A percentile compares a stretch with the other conserved stretches of the same genome.
Evolutionary conservation across 2,888 invertebrate species (phyloP).

Genomic region (Heteromyza rotundicornis): DNA sequence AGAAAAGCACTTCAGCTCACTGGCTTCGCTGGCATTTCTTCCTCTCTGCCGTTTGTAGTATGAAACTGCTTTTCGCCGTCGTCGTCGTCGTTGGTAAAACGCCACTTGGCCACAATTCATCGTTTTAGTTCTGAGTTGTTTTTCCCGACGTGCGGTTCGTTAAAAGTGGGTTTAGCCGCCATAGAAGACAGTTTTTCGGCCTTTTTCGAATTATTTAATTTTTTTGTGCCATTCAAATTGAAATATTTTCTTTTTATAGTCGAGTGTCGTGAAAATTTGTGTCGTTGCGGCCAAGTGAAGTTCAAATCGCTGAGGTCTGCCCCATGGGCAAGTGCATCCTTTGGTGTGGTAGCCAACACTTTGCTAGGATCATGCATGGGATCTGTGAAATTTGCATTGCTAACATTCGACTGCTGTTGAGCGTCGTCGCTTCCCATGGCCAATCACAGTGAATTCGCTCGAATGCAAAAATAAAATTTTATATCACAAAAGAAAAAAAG

Average conservation of each 20-base stretch:
- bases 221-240: slow-evolving; percentile 4
- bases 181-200: background rate
- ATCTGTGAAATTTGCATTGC: no score
- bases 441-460: background rate
- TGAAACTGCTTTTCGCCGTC: background rate
- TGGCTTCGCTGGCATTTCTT: background rate
- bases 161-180: slow-evolving; percentile 14
- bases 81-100: slow-evolving; percentile 28
- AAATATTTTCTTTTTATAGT: slow-evolving; percentile 43
- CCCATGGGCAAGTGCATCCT: no score
- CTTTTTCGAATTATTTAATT: background rate
- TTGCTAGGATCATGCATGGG: no score
- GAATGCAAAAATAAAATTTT: slow-evolving; percentile 14
- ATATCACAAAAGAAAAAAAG: background rate
- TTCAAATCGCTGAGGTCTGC: no score
- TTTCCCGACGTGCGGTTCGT: slow-evolving; percentile 55
- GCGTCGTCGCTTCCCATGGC: background rate
- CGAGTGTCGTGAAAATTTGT: slow-evolving; percentile 36
- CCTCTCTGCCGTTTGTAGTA: background rate
- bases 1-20: background rate
- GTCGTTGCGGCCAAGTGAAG: background rate
- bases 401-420: no score
- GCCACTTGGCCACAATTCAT: slow-evolving; percentile 39
- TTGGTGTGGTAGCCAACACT: no score
- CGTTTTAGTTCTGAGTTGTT: slow-evolving; percentile 59